phyloP scores from a whole-genome alignment of 2,113 vertebrate genomes.

The Hucho hucho region DNA sequence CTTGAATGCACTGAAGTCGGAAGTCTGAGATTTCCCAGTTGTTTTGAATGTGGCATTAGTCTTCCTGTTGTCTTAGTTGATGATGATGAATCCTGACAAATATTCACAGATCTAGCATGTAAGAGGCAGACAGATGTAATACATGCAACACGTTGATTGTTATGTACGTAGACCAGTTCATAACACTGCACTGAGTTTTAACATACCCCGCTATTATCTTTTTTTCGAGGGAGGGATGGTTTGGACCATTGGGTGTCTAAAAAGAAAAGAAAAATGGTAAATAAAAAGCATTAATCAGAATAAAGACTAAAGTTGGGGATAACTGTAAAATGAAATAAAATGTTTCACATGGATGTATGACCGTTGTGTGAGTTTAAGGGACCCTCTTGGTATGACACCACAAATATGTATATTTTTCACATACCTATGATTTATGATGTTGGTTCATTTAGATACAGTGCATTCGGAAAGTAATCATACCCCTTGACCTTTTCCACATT shows the following conservation, averaged over 20 bases:
- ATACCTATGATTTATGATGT: background rate
- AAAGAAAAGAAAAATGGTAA: too few relatives aligned
- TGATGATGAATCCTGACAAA: constrained; percentile 50
- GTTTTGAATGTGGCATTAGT: constrained; percentile 32
- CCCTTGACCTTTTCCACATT: too few relatives aligned
- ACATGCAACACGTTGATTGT: background rate
- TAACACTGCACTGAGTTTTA: constrained; percentile 74
- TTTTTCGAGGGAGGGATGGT: constrained; percentile 39
- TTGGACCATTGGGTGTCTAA: constrained; percentile 53
- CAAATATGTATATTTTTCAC: background rate
- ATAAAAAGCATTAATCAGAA: constrained; percentile 70
- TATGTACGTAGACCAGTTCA: constrained; percentile 67
- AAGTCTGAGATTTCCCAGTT: too few relatives aligned
- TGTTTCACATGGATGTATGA: constrained; percentile 13
- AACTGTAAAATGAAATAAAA: constrained; percentile 73
- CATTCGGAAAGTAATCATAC: too few relatives aligned
- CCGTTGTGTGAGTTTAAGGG: background rate
- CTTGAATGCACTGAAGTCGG: too few relatives aligned
- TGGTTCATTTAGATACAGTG: background rate
- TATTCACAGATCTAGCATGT: constrained; percentile 64
- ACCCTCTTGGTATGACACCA: background rate
- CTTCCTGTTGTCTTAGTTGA: constrained; percentile 58
- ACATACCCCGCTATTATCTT: constrained; percentile 51
- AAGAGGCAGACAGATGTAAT: constrained; percentile 49
- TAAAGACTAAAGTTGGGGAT: constrained; percentile 63